phyloP scores from a whole-genome alignment of 2,888 invertebrate genomes.

The Lepidochitona cinerea region DNA sequence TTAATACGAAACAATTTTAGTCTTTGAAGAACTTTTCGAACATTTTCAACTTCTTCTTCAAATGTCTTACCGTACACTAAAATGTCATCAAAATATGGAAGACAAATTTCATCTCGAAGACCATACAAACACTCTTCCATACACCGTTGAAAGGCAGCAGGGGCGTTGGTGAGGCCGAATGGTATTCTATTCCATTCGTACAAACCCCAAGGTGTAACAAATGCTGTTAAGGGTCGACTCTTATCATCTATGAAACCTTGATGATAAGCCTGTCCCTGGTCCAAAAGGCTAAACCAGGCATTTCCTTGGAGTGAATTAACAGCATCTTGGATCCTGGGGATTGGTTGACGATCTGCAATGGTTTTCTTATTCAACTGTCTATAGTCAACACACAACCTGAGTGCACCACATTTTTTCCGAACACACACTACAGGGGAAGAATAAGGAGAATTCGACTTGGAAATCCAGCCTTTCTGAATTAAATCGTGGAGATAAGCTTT shows the following conservation, averaged over 20 bases:
- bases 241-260: neutral
- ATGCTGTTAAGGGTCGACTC: neutral
- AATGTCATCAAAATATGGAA: neutral
- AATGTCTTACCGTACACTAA: neutral
- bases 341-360: neutral
- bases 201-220: constrained; percentile 6
- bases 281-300: neutral
- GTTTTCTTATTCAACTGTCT: constrained; percentile 1
- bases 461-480: neutral
- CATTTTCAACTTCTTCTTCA: neutral
- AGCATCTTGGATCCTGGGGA: constrained; percentile 4
- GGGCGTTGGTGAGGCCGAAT: neutral
- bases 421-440: neutral
- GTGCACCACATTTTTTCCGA: neutral
- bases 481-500: constrained; percentile 5
- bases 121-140: neutral
- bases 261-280: neutral
- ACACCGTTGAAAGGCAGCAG: neutral
- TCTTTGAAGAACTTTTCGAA: neutral
- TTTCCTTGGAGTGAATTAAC: neutral
- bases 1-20: neutral
- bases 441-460: neutral
- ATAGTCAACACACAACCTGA: neutral
- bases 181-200: neutral
- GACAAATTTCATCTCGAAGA: neutral